These are phyloP conservation scores for Pristionchus pacificus DNA, from an alignment of 1,140 invertebrate genomes.

Conservation along the genomic window DNA sequence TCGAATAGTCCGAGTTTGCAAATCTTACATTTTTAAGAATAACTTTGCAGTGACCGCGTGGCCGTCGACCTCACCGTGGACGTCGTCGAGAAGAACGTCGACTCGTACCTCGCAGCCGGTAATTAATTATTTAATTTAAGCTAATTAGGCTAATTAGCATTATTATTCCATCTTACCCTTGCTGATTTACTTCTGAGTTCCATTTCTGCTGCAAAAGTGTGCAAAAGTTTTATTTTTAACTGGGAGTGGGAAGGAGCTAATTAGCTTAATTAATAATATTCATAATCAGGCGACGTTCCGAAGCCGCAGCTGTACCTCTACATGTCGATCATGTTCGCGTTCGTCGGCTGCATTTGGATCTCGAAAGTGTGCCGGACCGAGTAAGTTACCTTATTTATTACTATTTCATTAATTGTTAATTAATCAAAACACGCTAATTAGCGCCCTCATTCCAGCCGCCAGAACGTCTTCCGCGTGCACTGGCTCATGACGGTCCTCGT, in stretches of 20 bases:
- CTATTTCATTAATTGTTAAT: constrained; percentile 25
- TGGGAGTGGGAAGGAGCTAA: not conserved
- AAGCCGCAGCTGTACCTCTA: constrained; percentile 84
- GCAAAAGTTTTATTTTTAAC: no score
- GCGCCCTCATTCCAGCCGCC: constrained; percentile 61
- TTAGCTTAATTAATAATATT: not conserved
- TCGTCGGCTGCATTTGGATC: constrained; percentile 85
- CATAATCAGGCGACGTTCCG: constrained; percentile 74
- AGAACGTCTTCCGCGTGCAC: constrained; percentile 86
- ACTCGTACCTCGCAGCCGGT: constrained; percentile 86
- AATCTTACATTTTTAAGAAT: not conserved
- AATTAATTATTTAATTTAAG: no score
- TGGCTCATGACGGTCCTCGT: constrained; percentile 92
- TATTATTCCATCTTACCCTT: no score
- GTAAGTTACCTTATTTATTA: constrained; percentile 60
- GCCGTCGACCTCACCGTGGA: constrained; percentile 60
- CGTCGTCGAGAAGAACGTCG: constrained; percentile 68
- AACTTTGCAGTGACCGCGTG: constrained; percentile 40
- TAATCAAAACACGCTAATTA: not conserved
- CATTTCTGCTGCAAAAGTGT: no score
- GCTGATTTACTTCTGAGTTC: no score
- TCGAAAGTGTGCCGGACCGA: constrained; percentile 79
- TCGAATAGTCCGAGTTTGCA: not conserved
- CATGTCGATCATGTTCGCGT: constrained; percentile 82
- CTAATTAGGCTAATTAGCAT: no score